Conservation (phyloP, 1,140 invertebrate genomes). For the Cryptotermes secundus region DNA sequence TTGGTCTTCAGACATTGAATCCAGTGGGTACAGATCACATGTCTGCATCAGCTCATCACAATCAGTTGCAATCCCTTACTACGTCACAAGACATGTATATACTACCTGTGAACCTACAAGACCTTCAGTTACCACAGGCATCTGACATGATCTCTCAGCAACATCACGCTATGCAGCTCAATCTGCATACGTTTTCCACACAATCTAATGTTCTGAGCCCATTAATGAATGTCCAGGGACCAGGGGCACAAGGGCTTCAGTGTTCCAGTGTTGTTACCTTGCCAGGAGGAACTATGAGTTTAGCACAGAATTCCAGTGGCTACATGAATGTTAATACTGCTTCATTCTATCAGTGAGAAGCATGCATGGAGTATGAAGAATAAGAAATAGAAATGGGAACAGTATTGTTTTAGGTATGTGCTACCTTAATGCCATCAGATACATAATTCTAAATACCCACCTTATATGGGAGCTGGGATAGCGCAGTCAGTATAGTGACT, state of each 20-base stretch:
- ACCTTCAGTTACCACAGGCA: constrained; percentile 11
- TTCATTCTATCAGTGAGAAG: constrained; percentile 21
- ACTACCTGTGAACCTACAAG: constrained; percentile 31
- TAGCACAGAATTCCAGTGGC: constrained; percentile 30
- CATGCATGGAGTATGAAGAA: background rate
- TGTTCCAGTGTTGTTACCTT: constrained; percentile 28
- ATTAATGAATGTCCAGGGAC: constrained; percentile 20
- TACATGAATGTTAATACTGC: constrained; percentile 34
- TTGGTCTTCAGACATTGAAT: background rate
- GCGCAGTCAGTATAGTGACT: no score
- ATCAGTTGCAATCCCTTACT: background rate
- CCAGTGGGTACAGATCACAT: constrained; percentile 2
- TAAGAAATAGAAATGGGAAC: background rate
- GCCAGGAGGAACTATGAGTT: constrained; percentile 29
- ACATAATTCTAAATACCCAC: no score
- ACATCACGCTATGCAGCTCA: constrained; percentile 30
- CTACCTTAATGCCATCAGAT: no score
- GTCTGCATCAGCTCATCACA: background rate
- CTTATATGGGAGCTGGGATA: no score
- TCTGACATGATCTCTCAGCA: background rate
- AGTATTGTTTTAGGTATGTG: background rate
- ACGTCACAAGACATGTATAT: constrained; percentile 34
- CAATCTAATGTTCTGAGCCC: constrained; percentile 27
- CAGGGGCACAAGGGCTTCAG: background rate
- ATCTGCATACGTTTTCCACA: constrained; percentile 31